Evolutionary conservation across 2,888 invertebrate species (phyloP).

Genomic region (Dynastes hyllus): DNA sequence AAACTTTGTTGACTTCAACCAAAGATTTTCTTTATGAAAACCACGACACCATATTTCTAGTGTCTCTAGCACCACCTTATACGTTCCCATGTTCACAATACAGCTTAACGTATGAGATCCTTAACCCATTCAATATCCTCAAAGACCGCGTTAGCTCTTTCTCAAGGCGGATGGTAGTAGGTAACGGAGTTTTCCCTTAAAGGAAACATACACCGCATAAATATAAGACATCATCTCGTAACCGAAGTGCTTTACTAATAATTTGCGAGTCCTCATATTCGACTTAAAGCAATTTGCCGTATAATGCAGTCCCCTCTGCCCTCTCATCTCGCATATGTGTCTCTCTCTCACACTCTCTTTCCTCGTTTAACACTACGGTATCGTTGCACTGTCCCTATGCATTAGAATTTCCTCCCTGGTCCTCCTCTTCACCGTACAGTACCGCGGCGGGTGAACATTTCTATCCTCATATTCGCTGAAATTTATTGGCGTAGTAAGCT

Average conservation of each 20-base stretch:
- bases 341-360: neutral
- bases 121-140: no score
- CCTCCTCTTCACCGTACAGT: neutral
- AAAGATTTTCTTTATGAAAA: no score
- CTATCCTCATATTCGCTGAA: conserved; percentile 62
- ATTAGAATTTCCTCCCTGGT: conserved; percentile 37
- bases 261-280: conserved; percentile 55
- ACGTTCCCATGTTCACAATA: no score
- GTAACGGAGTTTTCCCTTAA: no score
- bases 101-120: no score
- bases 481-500: conserved; percentile 69
- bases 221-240: neutral
- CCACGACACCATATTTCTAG: no score
- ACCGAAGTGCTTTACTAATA: conserved; percentile 53
- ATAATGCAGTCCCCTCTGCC: conserved; percentile 54
- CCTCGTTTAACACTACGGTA: conserved; percentile 2
- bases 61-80: no score
- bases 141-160: no score
- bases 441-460: conserved; percentile 48
- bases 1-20: no score
- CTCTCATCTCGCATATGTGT: neutral
- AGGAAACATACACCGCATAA: conserved; percentile 11
- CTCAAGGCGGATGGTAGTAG: no score
- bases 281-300: conserved; percentile 59
- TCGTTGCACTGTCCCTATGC: conserved; percentile 52